These are phyloP conservation scores for Capricornis sumatraensis DNA, from an alignment of 2,113 vertebrate species.

Conservation along the genomic window DNA sequence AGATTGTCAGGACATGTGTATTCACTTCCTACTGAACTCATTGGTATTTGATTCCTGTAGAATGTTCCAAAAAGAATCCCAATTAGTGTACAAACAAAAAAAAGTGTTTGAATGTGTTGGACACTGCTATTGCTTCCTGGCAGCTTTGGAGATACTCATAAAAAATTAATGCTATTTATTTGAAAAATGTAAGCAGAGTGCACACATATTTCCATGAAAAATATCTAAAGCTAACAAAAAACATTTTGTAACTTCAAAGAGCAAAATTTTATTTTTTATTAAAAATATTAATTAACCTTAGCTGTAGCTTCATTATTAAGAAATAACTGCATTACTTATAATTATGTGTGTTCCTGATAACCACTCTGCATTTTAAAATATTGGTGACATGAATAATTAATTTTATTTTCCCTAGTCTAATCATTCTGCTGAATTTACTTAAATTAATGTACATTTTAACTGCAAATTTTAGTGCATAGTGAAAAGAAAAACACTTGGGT, in stretches of 20 bases:
- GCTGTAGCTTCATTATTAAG: conserved; percentile 32
- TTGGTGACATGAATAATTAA: conserved; percentile 60
- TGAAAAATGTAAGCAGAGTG: conserved; percentile 42
- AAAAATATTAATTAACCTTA: conserved; percentile 58
- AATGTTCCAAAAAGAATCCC: not conserved
- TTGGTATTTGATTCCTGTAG: not conserved
- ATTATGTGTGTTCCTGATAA: conserved; percentile 44
- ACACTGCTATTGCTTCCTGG: not conserved
- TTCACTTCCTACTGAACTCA: not conserved
- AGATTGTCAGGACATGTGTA: not conserved
- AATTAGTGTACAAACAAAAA: not conserved
- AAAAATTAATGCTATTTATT: conserved; percentile 51
- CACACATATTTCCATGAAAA: conserved; percentile 27
- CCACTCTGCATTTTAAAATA: conserved; percentile 43
- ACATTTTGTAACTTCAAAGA: not conserved
- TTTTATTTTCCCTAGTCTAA: conserved; percentile 35
- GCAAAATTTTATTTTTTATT: conserved; percentile 50
- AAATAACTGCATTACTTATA: conserved; percentile 30
- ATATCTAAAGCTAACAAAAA: conserved; percentile 42
- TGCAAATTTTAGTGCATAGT: conserved; percentile 15
- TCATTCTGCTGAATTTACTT: conserved; percentile 41
- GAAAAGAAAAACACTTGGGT: not conserved
- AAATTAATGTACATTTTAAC: conserved; percentile 18
- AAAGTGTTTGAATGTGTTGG: not conserved
- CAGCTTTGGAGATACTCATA: not conserved